Base-by-base conservation (phyloP, 2,113 vertebrate genomes). In the Toxotes chatareus region DNA sequence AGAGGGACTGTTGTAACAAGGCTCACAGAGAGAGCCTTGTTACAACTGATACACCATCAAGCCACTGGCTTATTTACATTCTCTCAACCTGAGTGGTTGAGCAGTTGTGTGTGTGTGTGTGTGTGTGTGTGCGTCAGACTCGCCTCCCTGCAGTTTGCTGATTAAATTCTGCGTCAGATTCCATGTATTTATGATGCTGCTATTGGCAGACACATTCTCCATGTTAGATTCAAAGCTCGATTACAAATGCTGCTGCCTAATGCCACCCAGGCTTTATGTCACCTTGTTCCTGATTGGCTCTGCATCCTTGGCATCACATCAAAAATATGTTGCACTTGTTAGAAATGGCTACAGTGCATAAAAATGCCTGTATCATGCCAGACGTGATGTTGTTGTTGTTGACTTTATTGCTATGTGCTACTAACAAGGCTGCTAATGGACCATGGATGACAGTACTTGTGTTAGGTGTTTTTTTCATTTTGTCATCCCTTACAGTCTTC, bases 1-100 rank as follows among this genome's bases (percentile, higher is more conserved):
- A 36, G 64, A 76, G 89, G 85, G 84, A 85, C 80, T 76, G 83
- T 82, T 90, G 27, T 27, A 71, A 76, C 42, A 77, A 84, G 69
- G 80, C 86, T 84, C 78, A 78, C 82, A 73, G 68, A 73, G 73
- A 79, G 66, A 82, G 63, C 67, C 86, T 91, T 89, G 88, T 91
- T 90, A 80, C 71, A 66, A 85, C 78, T 83, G 83, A 90, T 86
- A 57, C 77, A 38, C 49, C 79, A 68, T 86, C 86, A 77, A 82
- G 64, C 86, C 55, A 78, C 77, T 61, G 72, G 63, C 84, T 84
- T 92, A 86, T 92, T 92, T 93, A 89, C 89, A 90, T 93, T 83
- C 72, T 74, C 55, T 69, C 79, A 85, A 79, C 75, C 84, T 88
- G 86, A 60, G 68, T 80, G 78, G 5, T 64, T 76, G 42, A 32